phyloP scores from a whole-genome alignment of 37 sponge, comb jelly and placozoan species.

The Petrosia ficiformis region DNA sequence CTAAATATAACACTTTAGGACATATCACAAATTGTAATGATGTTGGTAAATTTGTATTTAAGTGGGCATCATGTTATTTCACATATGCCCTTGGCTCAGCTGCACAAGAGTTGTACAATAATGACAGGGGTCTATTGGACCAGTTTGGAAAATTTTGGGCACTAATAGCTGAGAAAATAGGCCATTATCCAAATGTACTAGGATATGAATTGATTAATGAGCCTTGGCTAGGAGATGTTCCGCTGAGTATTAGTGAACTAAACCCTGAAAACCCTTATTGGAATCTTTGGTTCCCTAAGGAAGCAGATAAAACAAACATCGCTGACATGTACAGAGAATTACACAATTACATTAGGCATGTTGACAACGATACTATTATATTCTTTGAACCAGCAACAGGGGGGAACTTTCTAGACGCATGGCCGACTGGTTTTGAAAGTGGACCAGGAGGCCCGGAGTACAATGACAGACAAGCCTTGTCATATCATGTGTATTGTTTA shows the following conservation, averaged over 20 bases:
- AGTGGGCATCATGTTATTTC: constrained; percentile 45
- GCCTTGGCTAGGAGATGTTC: constrained; percentile 64
- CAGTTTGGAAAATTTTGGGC: constrained; percentile 61
- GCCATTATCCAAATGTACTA: constrained; percentile 38
- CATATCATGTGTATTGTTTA: too few relatives aligned
- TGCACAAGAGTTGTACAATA: constrained; percentile 59
- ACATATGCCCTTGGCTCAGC: constrained; percentile 45
- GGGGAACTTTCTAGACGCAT: too few relatives aligned
- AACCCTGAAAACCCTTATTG: constrained; percentile 39
- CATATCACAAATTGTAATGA: constrained; percentile 43
- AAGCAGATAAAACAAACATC: constrained; percentile 34
- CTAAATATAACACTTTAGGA: constrained; percentile 20
- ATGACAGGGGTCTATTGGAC: constrained; percentile 52
- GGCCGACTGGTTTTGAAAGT: too few relatives aligned
- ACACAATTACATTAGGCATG: constrained; percentile 37
- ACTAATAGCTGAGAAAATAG: constrained; percentile 33
- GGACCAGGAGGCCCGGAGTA: too few relatives aligned
- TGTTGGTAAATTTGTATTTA: constrained; percentile 22
- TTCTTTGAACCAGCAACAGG: too few relatives aligned
- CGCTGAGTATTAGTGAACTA: constrained; percentile 28
- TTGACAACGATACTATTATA: too few relatives aligned
- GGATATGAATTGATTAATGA: constrained; percentile 72
- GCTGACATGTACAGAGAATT: constrained; percentile 24
- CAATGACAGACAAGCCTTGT: too few relatives aligned
- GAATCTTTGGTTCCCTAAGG: constrained; percentile 53